Base-by-base conservation (phyloP, 1,140 invertebrate genomes). In the Drosophila persimilis region DNA sequence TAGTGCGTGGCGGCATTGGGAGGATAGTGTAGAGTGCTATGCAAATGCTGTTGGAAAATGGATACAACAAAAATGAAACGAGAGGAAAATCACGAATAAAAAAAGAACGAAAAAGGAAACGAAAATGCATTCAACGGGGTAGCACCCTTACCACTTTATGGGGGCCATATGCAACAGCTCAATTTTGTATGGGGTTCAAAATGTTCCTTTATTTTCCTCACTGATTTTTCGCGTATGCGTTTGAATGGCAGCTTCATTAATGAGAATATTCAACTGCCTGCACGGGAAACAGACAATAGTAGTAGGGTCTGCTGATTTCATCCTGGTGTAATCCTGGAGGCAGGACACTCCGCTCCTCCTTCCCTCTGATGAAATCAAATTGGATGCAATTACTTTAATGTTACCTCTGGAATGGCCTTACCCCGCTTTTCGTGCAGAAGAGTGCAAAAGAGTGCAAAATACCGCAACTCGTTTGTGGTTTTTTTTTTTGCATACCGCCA, bases 211-310 rank as follows among this genome's bases (percentile, higher is more conserved):
- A 35, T 35, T 44, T 57, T 26, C 11, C 8, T 22, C 43, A 4
- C 31, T 55, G 60, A 65, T 67, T 51, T 57, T 74, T 84, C 9
- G 9, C 31, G 35, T 67, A 2, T 11, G 35, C 61, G 77, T 81
- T 61, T 86, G 83, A 88, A 86, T 86, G 83, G 71, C 78, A 86
- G 83, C 74, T 88, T 86, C 83, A 86, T 86, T 86, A 86, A 86
- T 88, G 80, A 65, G 61, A 64, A 79, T 61, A 75, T 69, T 57
- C 55, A 73, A 60, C 54, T 57, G 35, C 35, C 35, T 44, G 53
- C 52, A 61, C 71, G 46, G 64, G 65, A 60, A 71, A 55, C 71
- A 51, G 64, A 69, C 63, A 71, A 55, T 61, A 53, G 44, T 26
- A 7, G 9, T 26, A 7, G 9, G 35, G 9, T n/a, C 17, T 52